Evolutionary conservation across 2,888 invertebrate genomes (phyloP).

Genomic region (Xanthia icteritia): DNA sequence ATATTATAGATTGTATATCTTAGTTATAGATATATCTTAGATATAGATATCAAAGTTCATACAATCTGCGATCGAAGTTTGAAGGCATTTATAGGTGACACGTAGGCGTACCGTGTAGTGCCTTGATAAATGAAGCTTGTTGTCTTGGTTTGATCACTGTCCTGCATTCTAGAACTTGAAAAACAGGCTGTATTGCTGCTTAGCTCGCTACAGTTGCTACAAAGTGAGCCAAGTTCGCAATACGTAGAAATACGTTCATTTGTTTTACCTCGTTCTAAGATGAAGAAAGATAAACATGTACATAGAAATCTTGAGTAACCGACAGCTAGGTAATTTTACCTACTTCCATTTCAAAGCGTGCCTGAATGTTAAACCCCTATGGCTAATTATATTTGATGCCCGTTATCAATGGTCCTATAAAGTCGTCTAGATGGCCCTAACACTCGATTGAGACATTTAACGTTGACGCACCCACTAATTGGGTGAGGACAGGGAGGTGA

Average conservation of each 20-base stretch:
- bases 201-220: too few species aligned
- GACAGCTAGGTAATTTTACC: background rate
- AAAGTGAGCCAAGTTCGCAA: too few species aligned
- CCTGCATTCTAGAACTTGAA: too few species aligned
- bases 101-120: background rate
- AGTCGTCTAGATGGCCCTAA: constrained; percentile 71
- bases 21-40: too few species aligned
- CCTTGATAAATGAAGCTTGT: background rate
- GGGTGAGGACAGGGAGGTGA: constrained; percentile 77
- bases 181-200: too few species aligned
- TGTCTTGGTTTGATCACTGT: too few species aligned
- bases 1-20: background rate
- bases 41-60: background rate
- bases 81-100: background rate
- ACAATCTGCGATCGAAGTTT: background rate
- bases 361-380: constrained; percentile 54
- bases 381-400: constrained; percentile 64
- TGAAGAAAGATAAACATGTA: background rate
- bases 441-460: constrained; percentile 82
- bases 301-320: background rate
- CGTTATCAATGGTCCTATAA: constrained; percentile 57
- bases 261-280: too few species aligned
- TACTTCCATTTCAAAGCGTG: background rate
- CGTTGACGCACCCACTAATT: constrained; percentile 85
- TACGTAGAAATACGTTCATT: too few species aligned